Evolutionary conservation across 2,797 vertebrate species (phyloP), one percentile per base, ranked within the genome.

Genomic region (Onychomys torridus): DNA sequence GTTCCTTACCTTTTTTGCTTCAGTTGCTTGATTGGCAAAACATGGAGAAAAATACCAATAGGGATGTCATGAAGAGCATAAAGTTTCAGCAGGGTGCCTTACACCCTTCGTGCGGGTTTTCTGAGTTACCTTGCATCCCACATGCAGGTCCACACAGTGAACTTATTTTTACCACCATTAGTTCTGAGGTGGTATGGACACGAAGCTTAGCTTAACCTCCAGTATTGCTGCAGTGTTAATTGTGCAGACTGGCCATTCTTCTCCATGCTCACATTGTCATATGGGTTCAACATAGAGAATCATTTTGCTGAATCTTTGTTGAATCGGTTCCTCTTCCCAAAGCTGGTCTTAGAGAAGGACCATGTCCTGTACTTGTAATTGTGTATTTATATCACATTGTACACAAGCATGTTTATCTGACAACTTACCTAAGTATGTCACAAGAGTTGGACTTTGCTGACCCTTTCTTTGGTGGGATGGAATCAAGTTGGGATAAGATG

Each of bases 21-120:
- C 40, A 83, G 23, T 83, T 88, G 25, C 19, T 46, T 95, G 6
- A 27, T 79, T 52, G 43, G 59, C 63, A 84, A 96, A 94, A 78
- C 23, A 0, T 25, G 34, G 16, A 83, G 73, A 19, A 83, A 90
- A 83, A 85, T 73, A 57, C 49, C 49, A 95, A 87, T 43, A 34
- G 32, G 9, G 34, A 67, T 82, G 16, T 32, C 6, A 61, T 52
- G 14, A 77, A 71, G 46, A 46, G n/a, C 37, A 7, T 34, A 9
- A 92, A 85, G 43, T 40, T 84, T 87, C n/a, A 43, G 34, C 25
- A 73, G 43, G 17, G 63, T 55, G 2, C 5, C 21, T 73, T 46
- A 34, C 2, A 55, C 6, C 65, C 40, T 63, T 67, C 16, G 1
- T n/a, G n/a, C 21, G 7, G 7, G 27, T 46, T 82, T 43, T n/a